phyloP scores from a whole-genome alignment of 2,113 vertebrate genomes.

The Albula goreensis region DNA sequence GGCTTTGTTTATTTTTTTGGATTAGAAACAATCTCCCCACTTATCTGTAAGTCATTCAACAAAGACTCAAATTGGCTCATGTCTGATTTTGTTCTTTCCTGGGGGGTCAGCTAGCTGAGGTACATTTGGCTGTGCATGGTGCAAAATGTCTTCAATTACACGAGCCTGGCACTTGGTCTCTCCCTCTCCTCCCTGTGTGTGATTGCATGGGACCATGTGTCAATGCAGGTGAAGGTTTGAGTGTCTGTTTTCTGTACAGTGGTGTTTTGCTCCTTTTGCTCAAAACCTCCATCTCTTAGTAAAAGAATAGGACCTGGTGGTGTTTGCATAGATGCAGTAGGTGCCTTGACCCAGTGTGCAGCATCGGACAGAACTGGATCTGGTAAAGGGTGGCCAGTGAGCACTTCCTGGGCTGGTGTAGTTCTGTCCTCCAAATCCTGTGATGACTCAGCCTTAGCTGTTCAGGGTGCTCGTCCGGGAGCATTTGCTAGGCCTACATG shows the following conservation, averaged over 20 bases:
- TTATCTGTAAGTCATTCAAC: not conserved
- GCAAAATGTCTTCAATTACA: not conserved
- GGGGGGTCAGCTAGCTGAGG: not conserved
- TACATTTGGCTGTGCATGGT: not conserved
- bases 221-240: not conserved
- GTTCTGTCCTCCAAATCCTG: no score
- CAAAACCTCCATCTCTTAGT: not conserved
- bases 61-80: not conserved
- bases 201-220: not conserved
- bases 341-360: no score
- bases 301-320: no score
- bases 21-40: not conserved
- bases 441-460: no score
- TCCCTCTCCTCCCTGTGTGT: not conserved
- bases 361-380: no score
- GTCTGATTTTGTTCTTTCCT: not conserved
- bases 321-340: no score
- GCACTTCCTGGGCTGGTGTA: no score
- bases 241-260: not conserved
- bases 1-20: not conserved
- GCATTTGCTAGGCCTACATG: no score
- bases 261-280: not conserved
- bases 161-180: not conserved
- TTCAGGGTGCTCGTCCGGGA: no score
- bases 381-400: no score